A percentile compares a stretch with the other conserved stretches of the same genome.
Evolutionary conservation across 2,797 vertebrate species (phyloP).

Genomic region (Anas georgica): DNA sequence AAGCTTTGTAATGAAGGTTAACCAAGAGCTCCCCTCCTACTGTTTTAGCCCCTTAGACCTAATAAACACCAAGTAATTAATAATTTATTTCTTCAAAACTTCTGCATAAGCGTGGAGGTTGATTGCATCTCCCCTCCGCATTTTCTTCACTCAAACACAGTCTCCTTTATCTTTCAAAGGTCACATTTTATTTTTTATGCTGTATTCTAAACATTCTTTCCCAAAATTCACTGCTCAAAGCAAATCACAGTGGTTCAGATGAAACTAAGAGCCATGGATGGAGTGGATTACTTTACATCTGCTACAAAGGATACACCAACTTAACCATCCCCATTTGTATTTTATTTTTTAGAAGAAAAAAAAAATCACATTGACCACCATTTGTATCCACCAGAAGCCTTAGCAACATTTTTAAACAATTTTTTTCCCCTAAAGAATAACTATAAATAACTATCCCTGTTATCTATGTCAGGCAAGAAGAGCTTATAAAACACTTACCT

Average conservation of each 20-base stretch:
- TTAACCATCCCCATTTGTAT: not conserved
- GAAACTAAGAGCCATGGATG: not conserved
- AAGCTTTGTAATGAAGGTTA: not conserved
- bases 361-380: rapidly evolving
- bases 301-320: not conserved
- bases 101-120: not conserved
- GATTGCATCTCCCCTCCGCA: not conserved
- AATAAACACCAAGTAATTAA: not conserved
- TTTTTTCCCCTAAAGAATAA: not conserved
- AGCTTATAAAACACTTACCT: not conserved
- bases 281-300: not conserved
- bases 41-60: not conserved
- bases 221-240: not conserved
- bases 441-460: not conserved
- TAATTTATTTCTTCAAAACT: not conserved
- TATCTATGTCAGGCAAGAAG: not conserved
- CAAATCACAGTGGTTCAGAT: not conserved
- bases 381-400: not conserved
- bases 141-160: not conserved
- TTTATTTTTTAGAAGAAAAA: not conserved
- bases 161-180: not conserved
- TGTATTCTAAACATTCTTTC: not conserved
- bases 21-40: not conserved
- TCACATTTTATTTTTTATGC: not conserved
- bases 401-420: not conserved